Percentiles rank a stretch among this genome's conserved stretches.
Conservation (phyloP, 2,888 invertebrate species). For the Drosophila testacea region DNA sequence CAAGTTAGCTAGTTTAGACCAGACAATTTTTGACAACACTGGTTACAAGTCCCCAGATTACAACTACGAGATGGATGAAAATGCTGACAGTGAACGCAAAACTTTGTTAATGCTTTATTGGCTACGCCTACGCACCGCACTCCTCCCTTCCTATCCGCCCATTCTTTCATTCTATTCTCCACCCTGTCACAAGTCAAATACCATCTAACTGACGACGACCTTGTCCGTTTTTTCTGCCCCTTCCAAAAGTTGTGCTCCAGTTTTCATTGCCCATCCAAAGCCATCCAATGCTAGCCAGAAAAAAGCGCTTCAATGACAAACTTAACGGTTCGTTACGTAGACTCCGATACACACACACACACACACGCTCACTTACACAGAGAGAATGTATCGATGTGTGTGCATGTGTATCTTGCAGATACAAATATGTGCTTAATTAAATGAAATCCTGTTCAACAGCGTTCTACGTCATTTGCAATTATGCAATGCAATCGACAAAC, state of each 20-base stretch:
- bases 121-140: slow-evolving; percentile 2
- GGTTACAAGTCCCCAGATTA: slow-evolving; percentile 6
- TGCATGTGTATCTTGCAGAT: slow-evolving; percentile 12
- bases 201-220: slow-evolving; percentile 36
- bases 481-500: slow-evolving; percentile 63
- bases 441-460: slow-evolving; percentile 49
- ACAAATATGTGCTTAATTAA: slow-evolving; percentile 51
- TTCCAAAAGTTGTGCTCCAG: slow-evolving; percentile 37
- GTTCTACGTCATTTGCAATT: slow-evolving; percentile 69
- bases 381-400: slow-evolving; percentile 4
- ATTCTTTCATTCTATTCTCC: too few relatives aligned
- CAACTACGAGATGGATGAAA: slow-evolving; percentile 16
- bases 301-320: slow-evolving; percentile 63
- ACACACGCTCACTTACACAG: slow-evolving; percentile 11
- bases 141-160: background rate
- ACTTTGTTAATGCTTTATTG: slow-evolving; percentile 43
- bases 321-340: slow-evolving; percentile 63
- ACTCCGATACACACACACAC: slow-evolving; percentile 2
- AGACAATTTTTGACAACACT: background rate
- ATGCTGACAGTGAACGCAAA: slow-evolving; percentile 43
- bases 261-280: slow-evolving; percentile 21
- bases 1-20: too few relatives aligned
- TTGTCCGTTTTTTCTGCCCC: slow-evolving; percentile 25
- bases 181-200: background rate
- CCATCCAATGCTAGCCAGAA: slow-evolving; percentile 34